These are phyloP conservation scores for Drosophila quadrilineata DNA, from an alignment of 1,140 invertebrate genomes.

Conservation along the genomic window DNA sequence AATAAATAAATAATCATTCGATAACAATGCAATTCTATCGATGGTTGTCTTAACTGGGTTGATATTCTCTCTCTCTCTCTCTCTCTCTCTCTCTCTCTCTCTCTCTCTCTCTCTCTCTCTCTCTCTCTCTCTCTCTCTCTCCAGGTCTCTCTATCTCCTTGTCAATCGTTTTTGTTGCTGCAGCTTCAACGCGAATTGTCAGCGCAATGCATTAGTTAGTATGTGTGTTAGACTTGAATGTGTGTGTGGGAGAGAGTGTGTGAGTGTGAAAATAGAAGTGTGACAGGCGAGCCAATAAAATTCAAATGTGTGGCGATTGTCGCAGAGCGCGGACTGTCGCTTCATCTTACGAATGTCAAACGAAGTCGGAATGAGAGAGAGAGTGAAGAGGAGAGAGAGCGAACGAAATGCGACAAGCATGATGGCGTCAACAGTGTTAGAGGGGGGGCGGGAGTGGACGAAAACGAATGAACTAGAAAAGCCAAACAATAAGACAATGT, in stretches of 20 bases:
- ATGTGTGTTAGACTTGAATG: background rate
- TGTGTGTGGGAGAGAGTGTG: constrained; percentile 9
- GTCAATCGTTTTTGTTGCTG: too few relatives aligned
- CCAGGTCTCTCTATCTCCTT: too few relatives aligned
- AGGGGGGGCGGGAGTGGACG: too few relatives aligned
- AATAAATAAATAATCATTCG: too few relatives aligned
- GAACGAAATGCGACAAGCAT: constrained; percentile 40
- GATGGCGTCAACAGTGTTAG: too few relatives aligned
- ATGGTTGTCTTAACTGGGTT: too few relatives aligned
- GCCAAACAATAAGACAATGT: constrained; percentile 64
- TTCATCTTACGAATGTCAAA: constrained; percentile 64
- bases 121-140: too few relatives aligned
- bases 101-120: too few relatives aligned
- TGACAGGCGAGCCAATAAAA: constrained; percentile 74
- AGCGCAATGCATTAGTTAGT: background rate
- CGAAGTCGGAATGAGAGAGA: background rate
- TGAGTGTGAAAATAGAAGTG: constrained; percentile 25
- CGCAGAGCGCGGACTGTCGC: constrained; percentile 57
- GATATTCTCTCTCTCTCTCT: too few relatives aligned
- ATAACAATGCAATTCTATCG: too few relatives aligned
- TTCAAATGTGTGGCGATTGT: constrained; percentile 77
- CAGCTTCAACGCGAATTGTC: constrained; percentile 3
- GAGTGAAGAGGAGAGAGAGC: constrained; percentile 21
- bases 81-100: too few relatives aligned
- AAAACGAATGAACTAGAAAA: constrained; percentile 23